Percentiles rank a stretch among this genome's conserved stretches.
Conservation (phyloP, 2,888 invertebrate species). For the Saturnia pavonia region DNA sequence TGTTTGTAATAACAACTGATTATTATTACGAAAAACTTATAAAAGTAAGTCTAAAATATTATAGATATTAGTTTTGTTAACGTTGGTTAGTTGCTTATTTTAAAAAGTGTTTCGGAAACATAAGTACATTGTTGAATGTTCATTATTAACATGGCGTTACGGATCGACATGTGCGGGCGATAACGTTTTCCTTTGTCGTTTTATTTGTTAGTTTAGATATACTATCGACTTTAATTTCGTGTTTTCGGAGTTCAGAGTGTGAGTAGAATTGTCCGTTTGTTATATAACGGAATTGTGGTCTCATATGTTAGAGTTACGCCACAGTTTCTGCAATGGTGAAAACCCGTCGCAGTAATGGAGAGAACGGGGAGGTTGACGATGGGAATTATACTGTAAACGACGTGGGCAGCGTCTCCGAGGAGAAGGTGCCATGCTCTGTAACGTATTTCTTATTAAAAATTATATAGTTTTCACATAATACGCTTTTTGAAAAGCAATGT, state of each 20-base stretch:
- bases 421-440: conserved; percentile 72
- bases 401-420: conserved; percentile 74
- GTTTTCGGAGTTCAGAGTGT: conserved; percentile 50
- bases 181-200: conserved; percentile 71
- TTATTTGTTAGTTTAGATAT: conserved; percentile 55
- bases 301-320: conserved; percentile 61
- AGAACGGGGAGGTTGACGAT: conserved; percentile 78
- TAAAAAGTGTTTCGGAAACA: conserved; percentile 42
- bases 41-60: conserved; percentile 31
- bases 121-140: conserved; percentile 55
- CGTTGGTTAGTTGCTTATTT: conserved; percentile 62
- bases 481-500: conserved; percentile 45
- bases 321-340: conserved; percentile 75
- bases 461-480: conserved; percentile 37
- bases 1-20: conserved; percentile 36
- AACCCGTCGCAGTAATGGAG: conserved; percentile 81
- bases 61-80: conserved; percentile 33
- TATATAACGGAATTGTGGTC: conserved; percentile 59
- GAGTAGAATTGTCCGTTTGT: conserved; percentile 50
- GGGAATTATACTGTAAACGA: conserved; percentile 74
- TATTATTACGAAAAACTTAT: conserved; percentile 31
- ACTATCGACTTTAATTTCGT: conserved; percentile 41
- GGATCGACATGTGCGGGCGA: conserved; percentile 74
- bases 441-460: conserved; percentile 38
- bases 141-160: conserved; percentile 73